Base-by-base conservation (phyloP, 2,888 invertebrate species). In the Clivina fossor region DNA sequence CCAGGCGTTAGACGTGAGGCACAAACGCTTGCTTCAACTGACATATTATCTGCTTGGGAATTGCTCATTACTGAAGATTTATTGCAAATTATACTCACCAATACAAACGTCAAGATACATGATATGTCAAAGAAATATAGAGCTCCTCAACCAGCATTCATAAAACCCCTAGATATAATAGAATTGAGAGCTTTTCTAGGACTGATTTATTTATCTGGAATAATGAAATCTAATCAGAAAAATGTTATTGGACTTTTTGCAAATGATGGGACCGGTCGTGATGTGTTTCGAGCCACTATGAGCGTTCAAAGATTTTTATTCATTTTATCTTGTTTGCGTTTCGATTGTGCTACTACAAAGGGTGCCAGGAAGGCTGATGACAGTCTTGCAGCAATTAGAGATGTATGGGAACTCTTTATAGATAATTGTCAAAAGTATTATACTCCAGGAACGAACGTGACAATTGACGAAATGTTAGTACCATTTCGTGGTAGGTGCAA, bases 361-460 rank as follows among this genome's bases (percentile, higher is more conserved):
- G 38, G 49, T 16, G 26, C 33, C 13, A 1, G 48, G 13, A 37
- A 28, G 13, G 35, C 5, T 15, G n/a, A n/a, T n/a, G n/a, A n/a
- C n/a, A n/a, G n/a, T n/a, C n/a, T n/a, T n/a, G 33, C 24, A 13
- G 32, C 32, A 16, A 19, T 51, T 15, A 1, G 33, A 20, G 1
- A 51, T 18, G 8, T 51, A 15, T 51, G 50, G 15, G 15, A 38
- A 26, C 5, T 4, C 4, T 38, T 49, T 24, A 28, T 48, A 18
- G 35, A 8, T 15, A 51, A 9, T 24, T 56, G 55, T 35, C 33
- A 55, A 28, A 33, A 55, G 26, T 35, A 35, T 1, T 55, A 55
- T 41, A 26, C 24, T 16, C 26, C 28, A 9, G 33, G 33, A 35
- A 24, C 49, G 49, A 35, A 48, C 24, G 37, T 16, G 11, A 44